Base-by-base conservation (phyloP, 2,113 vertebrate species). In the Acinonyx jubatus region DNA sequence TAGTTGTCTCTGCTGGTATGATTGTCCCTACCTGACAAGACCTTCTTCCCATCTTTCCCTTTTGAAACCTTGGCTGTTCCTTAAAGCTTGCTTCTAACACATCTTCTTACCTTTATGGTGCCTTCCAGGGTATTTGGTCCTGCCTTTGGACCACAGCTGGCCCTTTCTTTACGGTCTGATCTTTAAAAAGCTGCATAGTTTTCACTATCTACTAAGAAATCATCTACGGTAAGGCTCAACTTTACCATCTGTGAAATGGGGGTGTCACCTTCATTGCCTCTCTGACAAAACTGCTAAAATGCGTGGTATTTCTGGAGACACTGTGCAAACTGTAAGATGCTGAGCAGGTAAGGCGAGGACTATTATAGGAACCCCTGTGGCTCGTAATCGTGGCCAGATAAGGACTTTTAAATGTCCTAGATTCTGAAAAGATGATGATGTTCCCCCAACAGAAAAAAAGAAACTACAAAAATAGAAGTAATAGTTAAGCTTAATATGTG, bases 321-420 rank as follows among this genome's bases (percentile, higher is more conserved):
- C 27, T 3, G 3, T 7, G 31, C 50, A 76, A 81, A 68, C 55
- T 11, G 1, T 45, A n/a, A 45, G 55, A 23, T 31, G 36, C 61
- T 93, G 78, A 95, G 82, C 61, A 89, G 86, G 86, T 71, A 91
- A 94, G 73, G 91, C 66, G 25, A 71, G 36, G 15, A 29, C 25
- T 33, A 4, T 78, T 89, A 27, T 0, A 84, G 90, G 41, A 78
- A 66, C 2, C 12, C 66, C 33, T 87, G 78, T 9, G 6, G 65
- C 79, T 93, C 87, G 79, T 21, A 85, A 81, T 36, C 10, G 25
- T 11, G 5, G 33, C 50, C 87, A 83, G 38, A 83, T 25, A 92
- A 87, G 68, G 41, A 78, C 71, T 45, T 93, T 79, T 21, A 27
- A 38, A 52, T 19, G 5, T 76, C 38, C 14, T 36, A 93, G 96